These are phyloP conservation scores for Selenia dentaria DNA, from an alignment of 2,888 invertebrate genomes.

Conservation along the genomic window DNA sequence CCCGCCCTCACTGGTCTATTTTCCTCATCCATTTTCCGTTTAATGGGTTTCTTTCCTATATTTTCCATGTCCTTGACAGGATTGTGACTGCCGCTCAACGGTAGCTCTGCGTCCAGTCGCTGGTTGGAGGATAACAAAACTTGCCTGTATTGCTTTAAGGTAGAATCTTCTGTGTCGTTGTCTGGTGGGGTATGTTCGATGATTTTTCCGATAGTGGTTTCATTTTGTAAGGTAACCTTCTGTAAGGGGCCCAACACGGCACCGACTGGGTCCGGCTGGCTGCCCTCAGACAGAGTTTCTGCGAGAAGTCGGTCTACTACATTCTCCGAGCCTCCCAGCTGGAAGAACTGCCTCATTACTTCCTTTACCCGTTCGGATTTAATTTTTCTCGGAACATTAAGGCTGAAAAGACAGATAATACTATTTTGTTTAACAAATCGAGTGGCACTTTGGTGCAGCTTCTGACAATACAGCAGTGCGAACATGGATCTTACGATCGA, in stretches of 20 bases:
- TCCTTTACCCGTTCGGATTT: slow-evolving; percentile 40
- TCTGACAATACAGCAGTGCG: no score
- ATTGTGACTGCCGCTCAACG: slow-evolving; percentile 48
- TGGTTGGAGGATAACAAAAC: slow-evolving; percentile 41
- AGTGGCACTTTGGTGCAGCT: no score
- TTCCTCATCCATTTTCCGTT: slow-evolving; percentile 42
- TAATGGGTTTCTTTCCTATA: slow-evolving; percentile 37
- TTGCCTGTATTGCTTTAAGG: slow-evolving; percentile 55
- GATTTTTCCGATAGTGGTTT: slow-evolving; percentile 44
- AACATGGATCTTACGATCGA: no score
- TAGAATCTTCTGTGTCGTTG: slow-evolving; percentile 39
- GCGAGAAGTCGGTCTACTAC: slow-evolving; percentile 54
- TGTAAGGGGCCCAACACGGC: slow-evolving; percentile 55
- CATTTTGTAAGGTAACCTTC: slow-evolving; percentile 48
- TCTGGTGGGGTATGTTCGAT: slow-evolving; percentile 33
- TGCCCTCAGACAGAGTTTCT: slow-evolving; percentile 49
- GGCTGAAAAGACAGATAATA: slow-evolving; percentile 54
- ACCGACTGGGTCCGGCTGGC: slow-evolving; percentile 50
- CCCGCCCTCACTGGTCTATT: slow-evolving; percentile 1
- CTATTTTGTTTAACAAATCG: no score
- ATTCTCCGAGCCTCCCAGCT: slow-evolving; percentile 38
- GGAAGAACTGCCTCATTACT: slow-evolving; percentile 47
- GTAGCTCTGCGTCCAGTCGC: slow-evolving; percentile 40
- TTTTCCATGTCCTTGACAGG: slow-evolving; percentile 46
- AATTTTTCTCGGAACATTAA: slow-evolving; percentile 42